Conservation (phyloP, 2,113 vertebrate species). For the Natator depressus region DNA sequence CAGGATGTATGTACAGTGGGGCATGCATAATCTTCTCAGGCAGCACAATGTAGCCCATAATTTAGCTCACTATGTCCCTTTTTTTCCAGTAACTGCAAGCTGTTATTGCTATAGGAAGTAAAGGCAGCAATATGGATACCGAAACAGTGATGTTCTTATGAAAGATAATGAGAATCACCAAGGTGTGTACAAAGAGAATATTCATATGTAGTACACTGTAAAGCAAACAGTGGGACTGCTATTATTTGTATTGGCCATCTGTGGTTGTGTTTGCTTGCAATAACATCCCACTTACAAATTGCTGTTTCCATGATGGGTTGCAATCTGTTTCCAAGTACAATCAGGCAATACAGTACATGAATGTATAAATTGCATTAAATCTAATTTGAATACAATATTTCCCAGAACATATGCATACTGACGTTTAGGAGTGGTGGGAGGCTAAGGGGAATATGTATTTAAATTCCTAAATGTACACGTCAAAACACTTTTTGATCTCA, state of each 20-base stretch:
- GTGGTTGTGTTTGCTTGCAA: background rate
- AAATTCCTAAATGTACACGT: background rate
- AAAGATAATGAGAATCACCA: background rate
- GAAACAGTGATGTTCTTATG: background rate
- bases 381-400: background rate
- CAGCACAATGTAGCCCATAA: background rate
- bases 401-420: background rate
- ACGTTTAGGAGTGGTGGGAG: background rate
- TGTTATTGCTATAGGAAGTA: background rate
- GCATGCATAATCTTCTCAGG: background rate
- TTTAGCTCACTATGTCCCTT: background rate
- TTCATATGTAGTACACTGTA: background rate
- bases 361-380: background rate
- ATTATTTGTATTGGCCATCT: conserved; percentile 33
- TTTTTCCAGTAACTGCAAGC: background rate
- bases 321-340: background rate
- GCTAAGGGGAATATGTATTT: background rate
- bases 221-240: background rate
- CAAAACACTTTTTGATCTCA: rapidly evolving
- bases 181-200: background rate
- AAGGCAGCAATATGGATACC: background rate
- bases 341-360: background rate
- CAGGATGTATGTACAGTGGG: background rate
- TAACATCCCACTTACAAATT: background rate
- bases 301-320: background rate